These are phyloP conservation scores for Hippoglossus stenolepis DNA, from an alignment of 2,113 vertebrate species.

Conservation along the genomic window DNA sequence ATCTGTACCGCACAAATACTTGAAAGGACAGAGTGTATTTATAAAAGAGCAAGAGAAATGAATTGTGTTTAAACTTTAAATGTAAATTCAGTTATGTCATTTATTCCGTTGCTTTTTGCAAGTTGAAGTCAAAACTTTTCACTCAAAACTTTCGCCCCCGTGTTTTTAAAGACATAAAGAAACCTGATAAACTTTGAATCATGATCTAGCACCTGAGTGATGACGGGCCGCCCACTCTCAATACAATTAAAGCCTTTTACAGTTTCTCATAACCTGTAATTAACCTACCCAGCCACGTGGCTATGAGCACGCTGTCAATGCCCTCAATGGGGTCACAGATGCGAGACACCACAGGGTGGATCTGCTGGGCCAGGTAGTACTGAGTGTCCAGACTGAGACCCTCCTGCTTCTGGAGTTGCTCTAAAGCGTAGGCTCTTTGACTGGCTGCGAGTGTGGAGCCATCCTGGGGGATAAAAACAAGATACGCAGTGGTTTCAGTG, in stretches of 20 bases:
- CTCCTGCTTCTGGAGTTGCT: slow-evolving; percentile 95
- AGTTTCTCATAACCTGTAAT: neutral
- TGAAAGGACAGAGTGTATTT: slow-evolving; percentile 24
- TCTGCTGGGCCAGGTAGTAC: slow-evolving; percentile 96
- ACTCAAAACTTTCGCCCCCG: too few species aligned
- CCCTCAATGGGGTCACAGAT: slow-evolving; percentile 98
- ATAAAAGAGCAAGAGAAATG: neutral
- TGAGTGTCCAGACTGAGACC: slow-evolving; percentile 90
- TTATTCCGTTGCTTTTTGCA: neutral
- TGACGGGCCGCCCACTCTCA: neutral
- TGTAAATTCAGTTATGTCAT: neutral
- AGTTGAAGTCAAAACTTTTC: neutral
- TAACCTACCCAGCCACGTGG: slow-evolving; percentile 87
- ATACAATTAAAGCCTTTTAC: neutral
- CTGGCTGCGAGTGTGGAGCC: slow-evolving; percentile 90
- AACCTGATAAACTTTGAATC: neutral
- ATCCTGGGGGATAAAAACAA: slow-evolving; percentile 82
- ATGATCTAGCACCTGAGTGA: neutral
- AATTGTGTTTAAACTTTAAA: slow-evolving; percentile 5
- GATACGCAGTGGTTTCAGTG: neutral
- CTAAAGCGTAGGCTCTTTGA: slow-evolving; percentile 94
- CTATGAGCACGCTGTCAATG: slow-evolving; percentile 93
- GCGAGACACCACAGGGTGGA: slow-evolving; percentile 96
- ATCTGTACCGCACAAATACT: slow-evolving; percentile 28
- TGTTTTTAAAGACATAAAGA: too few species aligned